phyloP scores from a whole-genome alignment of 1,140 invertebrate species.

The Drosophila auraria region DNA sequence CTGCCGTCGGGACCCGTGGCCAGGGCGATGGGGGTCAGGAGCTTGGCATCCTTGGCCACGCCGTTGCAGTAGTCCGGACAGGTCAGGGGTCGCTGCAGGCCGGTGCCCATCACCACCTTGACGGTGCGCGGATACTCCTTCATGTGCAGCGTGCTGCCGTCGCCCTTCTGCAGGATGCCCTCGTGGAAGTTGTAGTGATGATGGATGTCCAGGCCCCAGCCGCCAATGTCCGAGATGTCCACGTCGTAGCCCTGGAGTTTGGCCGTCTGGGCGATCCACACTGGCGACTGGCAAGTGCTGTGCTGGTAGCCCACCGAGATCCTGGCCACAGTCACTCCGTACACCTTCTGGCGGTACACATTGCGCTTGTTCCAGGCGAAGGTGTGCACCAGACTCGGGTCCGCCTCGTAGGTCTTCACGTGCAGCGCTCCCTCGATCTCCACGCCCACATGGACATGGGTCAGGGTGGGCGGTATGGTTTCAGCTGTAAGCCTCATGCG shows the following conservation, averaged over 20 bases:
- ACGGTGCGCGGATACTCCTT: conserved; percentile 96
- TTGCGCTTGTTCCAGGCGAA: conserved; percentile 99
- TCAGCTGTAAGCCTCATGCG: conserved; percentile 95
- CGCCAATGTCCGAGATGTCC: conserved; percentile 97
- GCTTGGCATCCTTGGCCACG: conserved; percentile 92
- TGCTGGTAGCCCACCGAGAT: conserved; percentile 98
- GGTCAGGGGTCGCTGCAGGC: conserved; percentile 91
- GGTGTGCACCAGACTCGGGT: conserved; percentile 96
- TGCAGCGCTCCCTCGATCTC: conserved; percentile 96
- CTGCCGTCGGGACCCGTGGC: conserved; percentile 98
- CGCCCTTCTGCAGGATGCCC: conserved; percentile 98
- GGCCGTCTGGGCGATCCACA: conserved; percentile 97
- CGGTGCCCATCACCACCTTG: conserved; percentile 97
- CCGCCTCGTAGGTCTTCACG: conserved; percentile 97
- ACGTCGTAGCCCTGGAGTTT: conserved; percentile 98
- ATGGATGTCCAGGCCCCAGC: conserved; percentile 98
- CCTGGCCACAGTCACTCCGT: conserved; percentile 94
- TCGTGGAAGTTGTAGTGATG: conserved; percentile 99
- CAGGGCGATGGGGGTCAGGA: conserved; percentile 96
- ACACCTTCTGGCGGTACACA: conserved; percentile 98
- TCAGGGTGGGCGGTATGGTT: conserved; percentile 91
- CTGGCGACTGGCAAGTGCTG: conserved; percentile 92
- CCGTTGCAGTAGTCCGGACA: conserved; percentile 94
- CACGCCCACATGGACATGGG: conserved; percentile 94
- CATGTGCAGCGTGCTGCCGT: conserved; percentile 96